phyloP scores from a whole-genome alignment of 2,113 vertebrate genomes.

The Paratilapia polleni region DNA sequence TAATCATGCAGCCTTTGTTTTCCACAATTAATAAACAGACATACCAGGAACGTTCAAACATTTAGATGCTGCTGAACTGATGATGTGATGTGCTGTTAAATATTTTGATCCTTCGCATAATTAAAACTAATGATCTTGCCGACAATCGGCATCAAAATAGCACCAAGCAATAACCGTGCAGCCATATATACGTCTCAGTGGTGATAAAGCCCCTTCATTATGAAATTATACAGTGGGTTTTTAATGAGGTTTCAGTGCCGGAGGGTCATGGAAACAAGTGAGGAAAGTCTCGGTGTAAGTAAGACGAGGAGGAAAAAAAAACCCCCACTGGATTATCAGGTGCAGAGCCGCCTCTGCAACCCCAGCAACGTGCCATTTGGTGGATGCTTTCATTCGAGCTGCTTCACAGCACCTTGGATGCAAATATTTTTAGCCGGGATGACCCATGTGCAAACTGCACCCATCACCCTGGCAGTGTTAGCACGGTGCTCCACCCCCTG shows the following conservation, averaged over 20 bases:
- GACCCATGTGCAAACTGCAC: slow-evolving; percentile 50
- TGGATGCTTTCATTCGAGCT: not conserved
- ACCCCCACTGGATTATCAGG: not conserved
- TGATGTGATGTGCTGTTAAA: slow-evolving; percentile 21
- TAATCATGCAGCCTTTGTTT: slow-evolving; percentile 48
- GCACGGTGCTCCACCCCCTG: slow-evolving; percentile 11
- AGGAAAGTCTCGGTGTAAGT: not conserved
- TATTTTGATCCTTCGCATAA: slow-evolving; percentile 30
- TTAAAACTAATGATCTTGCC: slow-evolving; percentile 6
- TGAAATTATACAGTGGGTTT: slow-evolving; percentile 22
- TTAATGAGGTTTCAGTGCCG: slow-evolving; percentile 31
- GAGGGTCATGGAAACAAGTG: slow-evolving; percentile 1
- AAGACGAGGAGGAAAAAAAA: not conserved
- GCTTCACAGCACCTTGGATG: slow-evolving; percentile 32
- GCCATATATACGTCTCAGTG: not conserved
- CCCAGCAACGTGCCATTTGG: not conserved
- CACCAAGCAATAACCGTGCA: not conserved
- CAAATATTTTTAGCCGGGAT: slow-evolving; percentile 57
- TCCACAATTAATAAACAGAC: slow-evolving; percentile 22
- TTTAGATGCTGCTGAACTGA: slow-evolving; percentile 1
- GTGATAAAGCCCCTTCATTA: not conserved
- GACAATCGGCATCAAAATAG: not conserved
- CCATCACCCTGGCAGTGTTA: slow-evolving; percentile 37
- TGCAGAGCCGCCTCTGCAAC: slow-evolving; percentile 18
- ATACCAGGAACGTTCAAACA: slow-evolving; percentile 11